Conservation (phyloP, 2,888 invertebrate genomes). For the Myathropa florea region DNA sequence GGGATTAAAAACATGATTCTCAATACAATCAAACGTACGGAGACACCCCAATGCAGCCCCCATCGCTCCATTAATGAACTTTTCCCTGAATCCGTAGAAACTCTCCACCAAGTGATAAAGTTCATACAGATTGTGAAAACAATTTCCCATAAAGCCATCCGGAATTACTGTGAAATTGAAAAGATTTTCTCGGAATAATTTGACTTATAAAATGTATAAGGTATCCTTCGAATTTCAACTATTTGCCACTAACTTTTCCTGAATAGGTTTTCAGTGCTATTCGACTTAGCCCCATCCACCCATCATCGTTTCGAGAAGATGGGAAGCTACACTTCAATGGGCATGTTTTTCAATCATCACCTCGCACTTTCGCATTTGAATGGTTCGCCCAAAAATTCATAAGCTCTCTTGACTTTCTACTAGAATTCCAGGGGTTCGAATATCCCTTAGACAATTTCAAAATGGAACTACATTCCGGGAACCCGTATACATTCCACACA, state of each 20-base stretch:
- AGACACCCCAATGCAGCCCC: too few species aligned
- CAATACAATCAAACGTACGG: too few species aligned
- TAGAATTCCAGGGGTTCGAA: background rate
- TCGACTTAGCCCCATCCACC: background rate
- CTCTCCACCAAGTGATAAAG: background rate
- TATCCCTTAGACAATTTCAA: constrained; percentile 7
- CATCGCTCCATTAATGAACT: too few species aligned
- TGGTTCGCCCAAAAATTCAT: background rate
- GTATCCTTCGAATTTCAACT: background rate
- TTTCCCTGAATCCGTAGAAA: background rate
- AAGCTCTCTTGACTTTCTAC: background rate
- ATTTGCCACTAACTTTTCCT: background rate
- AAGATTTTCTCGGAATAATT: background rate
- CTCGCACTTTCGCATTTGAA: background rate
- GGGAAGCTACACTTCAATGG: background rate
- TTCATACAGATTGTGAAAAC: background rate
- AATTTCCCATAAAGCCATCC: background rate
- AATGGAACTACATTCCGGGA: constrained; percentile 3
- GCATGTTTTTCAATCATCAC: background rate
- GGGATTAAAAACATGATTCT: too few species aligned
- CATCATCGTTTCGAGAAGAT: background rate
- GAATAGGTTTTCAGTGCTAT: background rate
- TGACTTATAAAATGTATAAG: background rate
- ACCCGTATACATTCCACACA: background rate
- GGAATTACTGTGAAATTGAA: background rate